A percentile compares a stretch with the other conserved stretches of the same genome.
Evolutionary conservation across 2,888 invertebrate species (phyloP).

Genomic region (Lepidonotus clava): DNA sequence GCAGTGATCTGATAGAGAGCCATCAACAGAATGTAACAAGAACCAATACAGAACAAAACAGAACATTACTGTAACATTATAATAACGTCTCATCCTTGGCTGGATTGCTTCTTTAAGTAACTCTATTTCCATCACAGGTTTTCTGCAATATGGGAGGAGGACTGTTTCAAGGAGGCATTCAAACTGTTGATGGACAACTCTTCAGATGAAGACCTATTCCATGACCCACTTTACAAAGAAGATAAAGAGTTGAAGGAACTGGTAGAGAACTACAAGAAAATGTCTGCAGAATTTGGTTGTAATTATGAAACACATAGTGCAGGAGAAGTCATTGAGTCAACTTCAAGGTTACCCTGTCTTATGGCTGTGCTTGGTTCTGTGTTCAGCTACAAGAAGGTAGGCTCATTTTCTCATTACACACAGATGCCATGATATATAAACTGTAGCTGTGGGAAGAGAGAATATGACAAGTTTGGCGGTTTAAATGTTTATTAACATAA

Average conservation of each 20-base stretch:
- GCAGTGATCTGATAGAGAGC: too few relatives aligned
- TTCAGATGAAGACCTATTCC: neutral
- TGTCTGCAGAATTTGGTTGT: too few relatives aligned
- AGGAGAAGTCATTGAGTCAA: too few relatives aligned
- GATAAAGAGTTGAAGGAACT: neutral
- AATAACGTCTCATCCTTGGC: neutral
- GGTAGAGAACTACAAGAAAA: too few relatives aligned
- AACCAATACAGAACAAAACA: too few relatives aligned
- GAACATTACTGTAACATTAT: neutral
- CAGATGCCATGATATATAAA: too few relatives aligned
- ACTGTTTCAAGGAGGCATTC: neutral
- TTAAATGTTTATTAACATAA: too few relatives aligned
- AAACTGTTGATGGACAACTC: neutral
- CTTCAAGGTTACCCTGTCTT: neutral
- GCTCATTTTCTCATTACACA: too few relatives aligned
- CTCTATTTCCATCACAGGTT: neutral
- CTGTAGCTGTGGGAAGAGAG: too few relatives aligned
- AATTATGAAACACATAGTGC: too few relatives aligned
- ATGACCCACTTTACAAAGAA: neutral
- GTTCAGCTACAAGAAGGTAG: neutral
- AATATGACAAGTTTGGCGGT: too few relatives aligned
- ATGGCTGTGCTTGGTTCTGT: neutral
- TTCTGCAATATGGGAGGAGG: neutral
- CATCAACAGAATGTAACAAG: too few relatives aligned
- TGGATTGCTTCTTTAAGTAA: neutral